Conservation (phyloP, 2,113 vertebrate genomes). For the Phoxinus phoxinus region DNA sequence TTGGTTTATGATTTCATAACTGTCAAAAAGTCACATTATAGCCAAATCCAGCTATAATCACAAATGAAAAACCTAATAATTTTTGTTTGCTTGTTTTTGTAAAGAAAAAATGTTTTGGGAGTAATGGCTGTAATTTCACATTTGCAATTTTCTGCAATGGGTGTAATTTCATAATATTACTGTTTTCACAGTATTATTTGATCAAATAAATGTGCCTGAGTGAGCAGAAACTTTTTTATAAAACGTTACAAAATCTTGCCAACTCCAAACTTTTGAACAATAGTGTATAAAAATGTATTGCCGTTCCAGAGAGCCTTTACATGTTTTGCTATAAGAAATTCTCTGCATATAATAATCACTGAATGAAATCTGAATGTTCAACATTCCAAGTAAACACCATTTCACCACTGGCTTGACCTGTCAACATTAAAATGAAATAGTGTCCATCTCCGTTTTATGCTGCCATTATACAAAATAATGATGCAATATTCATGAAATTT, state of each 20-base stretch:
- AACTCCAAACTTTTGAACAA: background rate
- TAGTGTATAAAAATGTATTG: background rate
- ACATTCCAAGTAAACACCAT: background rate
- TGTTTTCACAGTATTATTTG: background rate
- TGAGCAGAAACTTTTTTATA: background rate
- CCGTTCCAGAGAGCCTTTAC: background rate
- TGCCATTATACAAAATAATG: conserved; percentile 1
- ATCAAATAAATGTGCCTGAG: background rate
- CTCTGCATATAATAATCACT: background rate
- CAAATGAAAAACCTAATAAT: background rate
- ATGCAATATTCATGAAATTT: background rate
- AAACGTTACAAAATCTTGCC: background rate
- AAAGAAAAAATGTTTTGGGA: background rate
- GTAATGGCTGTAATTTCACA: background rate
- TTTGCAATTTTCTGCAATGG: too few species aligned
- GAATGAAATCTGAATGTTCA: background rate
- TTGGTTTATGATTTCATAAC: background rate
- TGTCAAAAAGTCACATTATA: background rate
- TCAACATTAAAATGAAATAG: background rate
- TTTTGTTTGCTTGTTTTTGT: background rate
- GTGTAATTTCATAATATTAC: background rate
- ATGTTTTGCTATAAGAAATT: conserved; percentile 2
- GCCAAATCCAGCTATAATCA: background rate
- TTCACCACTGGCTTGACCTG: background rate
- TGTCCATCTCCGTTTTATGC: background rate